Percentiles rank a stretch among this genome's conserved stretches.
Evolutionary conservation across 1,140 invertebrate genomes (phyloP).

Genomic region (Drosophila oshimai): DNA sequence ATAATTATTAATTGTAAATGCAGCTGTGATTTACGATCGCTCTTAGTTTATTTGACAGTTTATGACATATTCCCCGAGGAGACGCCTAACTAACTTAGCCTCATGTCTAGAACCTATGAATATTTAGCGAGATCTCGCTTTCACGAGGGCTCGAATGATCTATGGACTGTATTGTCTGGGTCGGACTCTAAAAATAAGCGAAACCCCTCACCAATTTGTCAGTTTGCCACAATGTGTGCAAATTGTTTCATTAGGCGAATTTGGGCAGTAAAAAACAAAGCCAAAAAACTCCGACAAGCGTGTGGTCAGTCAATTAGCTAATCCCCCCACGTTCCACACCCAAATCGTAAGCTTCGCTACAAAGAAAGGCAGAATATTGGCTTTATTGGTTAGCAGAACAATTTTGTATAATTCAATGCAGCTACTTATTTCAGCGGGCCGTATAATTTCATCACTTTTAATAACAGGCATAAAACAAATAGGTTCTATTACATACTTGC

Average conservation of each 20-base stretch:
- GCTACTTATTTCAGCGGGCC: neutral
- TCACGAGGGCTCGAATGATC: slow-evolving; percentile 7
- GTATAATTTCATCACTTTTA: slow-evolving; percentile 11
- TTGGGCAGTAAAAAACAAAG: slow-evolving; percentile 29
- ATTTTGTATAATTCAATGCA: neutral
- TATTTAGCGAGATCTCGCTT: slow-evolving; percentile 6
- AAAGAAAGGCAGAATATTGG: slow-evolving; percentile 3
- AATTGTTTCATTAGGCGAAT: slow-evolving; percentile 58
- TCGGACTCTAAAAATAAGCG: neutral
- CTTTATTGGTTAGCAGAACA: neutral
- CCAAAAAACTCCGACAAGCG: slow-evolving; percentile 38
- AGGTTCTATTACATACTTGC: slow-evolving; percentile 45
- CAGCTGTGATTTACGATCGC: slow-evolving; percentile 54
- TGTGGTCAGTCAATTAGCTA: slow-evolving; percentile 30
- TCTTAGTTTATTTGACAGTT: slow-evolving; percentile 55
- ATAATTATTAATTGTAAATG: slow-evolving; percentile 68
- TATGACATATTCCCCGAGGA: slow-evolving; percentile 33
- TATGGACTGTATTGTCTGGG: slow-evolving; percentile 6
- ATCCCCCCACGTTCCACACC: slow-evolving; percentile 23
- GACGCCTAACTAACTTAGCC: slow-evolving; percentile 18
- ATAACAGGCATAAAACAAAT: slow-evolving; percentile 6
- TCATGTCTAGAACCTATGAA: slow-evolving; percentile 24
- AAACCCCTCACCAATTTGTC: slow-evolving; percentile 17
- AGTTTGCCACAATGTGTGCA: slow-evolving; percentile 55
- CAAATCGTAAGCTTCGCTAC: slow-evolving; percentile 1